These are phyloP conservation scores for Chrysolina americana DNA, from an alignment of 2,888 invertebrate species.

Conservation along the genomic window DNA sequence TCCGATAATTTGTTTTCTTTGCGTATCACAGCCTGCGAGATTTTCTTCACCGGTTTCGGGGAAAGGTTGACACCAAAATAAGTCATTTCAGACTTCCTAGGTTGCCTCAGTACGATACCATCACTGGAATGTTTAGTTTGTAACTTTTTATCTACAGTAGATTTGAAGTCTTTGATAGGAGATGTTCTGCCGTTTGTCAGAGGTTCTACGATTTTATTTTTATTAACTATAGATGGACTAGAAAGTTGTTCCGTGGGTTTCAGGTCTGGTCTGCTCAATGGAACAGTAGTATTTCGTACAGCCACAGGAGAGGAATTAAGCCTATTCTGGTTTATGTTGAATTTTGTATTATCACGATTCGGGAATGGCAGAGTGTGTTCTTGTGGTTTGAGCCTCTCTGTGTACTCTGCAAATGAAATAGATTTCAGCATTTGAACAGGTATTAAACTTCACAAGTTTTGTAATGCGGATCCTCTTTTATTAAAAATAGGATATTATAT, in stretches of 20 bases:
- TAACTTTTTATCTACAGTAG: constrained; percentile 38
- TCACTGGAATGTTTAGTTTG: constrained; percentile 53
- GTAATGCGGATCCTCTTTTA: too few species aligned
- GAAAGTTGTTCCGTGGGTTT: constrained; percentile 60
- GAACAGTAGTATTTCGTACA: constrained; percentile 55
- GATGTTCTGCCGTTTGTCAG: constrained; percentile 29
- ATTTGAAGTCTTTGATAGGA: constrained; percentile 49
- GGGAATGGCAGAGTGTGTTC: constrained; percentile 16
- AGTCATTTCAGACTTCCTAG: constrained; percentile 67
- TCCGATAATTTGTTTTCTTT: constrained; percentile 57
- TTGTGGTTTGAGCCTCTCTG: constrained; percentile 38
- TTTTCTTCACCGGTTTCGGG: constrained; percentile 57
- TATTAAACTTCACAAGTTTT: too few species aligned
- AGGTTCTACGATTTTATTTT: constrained; percentile 39
- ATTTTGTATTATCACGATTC: constrained; percentile 35
- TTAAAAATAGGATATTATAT: too few species aligned
- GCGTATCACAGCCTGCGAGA: constrained; percentile 56
- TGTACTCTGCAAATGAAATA: constrained; percentile 34
- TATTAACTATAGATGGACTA: constrained; percentile 64
- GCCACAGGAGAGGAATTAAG: constrained; percentile 58
- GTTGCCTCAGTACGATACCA: constrained; percentile 64
- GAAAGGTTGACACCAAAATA: constrained; percentile 66
- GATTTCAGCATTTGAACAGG: not conserved
- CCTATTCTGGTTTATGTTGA: constrained; percentile 38
- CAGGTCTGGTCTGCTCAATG: constrained; percentile 50